Evolutionary conservation across 2,797 vertebrate species (phyloP).

Genomic region (Orientallactaga sibirica): DNA sequence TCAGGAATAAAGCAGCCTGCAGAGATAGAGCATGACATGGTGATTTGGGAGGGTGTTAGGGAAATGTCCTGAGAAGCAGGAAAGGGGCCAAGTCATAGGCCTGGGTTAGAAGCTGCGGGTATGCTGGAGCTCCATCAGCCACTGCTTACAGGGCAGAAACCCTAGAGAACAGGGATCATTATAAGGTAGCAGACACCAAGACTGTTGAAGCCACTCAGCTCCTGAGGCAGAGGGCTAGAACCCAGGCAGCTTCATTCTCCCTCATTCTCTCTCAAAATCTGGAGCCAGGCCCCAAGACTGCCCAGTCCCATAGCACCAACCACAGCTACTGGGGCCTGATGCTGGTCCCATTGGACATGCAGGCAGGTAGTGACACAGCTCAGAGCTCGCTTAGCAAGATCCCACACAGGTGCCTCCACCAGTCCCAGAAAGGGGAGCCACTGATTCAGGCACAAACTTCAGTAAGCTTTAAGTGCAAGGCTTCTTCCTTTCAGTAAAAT

Average conservation of each 20-base stretch:
- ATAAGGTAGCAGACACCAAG: background rate
- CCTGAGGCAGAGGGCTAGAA: background rate
- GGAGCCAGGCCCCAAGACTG: background rate
- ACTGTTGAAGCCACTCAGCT: background rate
- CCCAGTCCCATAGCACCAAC: background rate
- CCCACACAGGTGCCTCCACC: background rate
- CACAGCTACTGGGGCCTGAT: background rate
- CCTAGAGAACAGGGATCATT: background rate
- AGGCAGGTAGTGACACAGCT: background rate
- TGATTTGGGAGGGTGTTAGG: background rate
- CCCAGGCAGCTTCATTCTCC: background rate
- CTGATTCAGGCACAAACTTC: background rate
- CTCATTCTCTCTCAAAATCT: background rate
- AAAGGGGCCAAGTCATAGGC: background rate
- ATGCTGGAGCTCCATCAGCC: background rate
- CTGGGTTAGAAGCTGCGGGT: background rate
- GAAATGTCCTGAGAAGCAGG: constrained; percentile 3
- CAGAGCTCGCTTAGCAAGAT: background rate
- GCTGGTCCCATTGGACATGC: too few species aligned
- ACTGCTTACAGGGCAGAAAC: background rate
- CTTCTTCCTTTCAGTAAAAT: constrained; percentile 48
- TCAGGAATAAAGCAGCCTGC: constrained; percentile 13
- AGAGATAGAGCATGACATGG: background rate
- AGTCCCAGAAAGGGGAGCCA: background rate
- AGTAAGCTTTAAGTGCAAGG: background rate